Base-by-base conservation (phyloP, 2,888 invertebrate species). In the Gryllus longicercus region DNA sequence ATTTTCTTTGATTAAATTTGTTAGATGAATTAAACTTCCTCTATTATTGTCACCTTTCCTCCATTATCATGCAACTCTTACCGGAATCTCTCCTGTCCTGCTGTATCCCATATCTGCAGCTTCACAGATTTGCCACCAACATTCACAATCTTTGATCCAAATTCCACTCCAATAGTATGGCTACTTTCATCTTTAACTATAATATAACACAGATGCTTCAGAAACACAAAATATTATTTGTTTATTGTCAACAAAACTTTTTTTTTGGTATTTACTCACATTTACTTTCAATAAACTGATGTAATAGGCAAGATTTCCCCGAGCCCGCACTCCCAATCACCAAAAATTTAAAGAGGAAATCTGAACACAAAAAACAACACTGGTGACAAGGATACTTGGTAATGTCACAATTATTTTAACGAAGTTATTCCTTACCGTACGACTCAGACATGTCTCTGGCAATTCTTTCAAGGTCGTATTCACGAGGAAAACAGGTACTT, bases 81-180 rank as follows among this genome's bases (percentile, higher is more conserved):
- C 87, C 87, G 85, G 83, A 88, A 88, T 82, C 88, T 84, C 84
- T 88, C 88, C 83, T 88, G 88, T 10, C 88, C 88, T 75, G 88
- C 88, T 75, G 93, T 93, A 84, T 93, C 93, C 93, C 93, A 93
- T 85, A 93, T 93, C 87, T 95, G 95, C 82, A 95, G 87, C 86
- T 95, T 95, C 2, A 95, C 94, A 11, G 93, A 92, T 87, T 94
- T 94, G 0, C 94, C 94, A 21, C 94, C 94, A 82, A 95, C 93
- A 86, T 93, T 94, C 1, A 95, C 91, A 84, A 95, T 93, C 87
- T 94, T 93, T 4, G 94, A 94, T n/a, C 95, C 95, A 89, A 95
- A 95, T 86, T 95, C 95, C 77, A 95, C 95, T 76, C 95, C 95
- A 85, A 95, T 95, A 75, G 95, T 95, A 86, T 95, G 95, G 84